Base-by-base conservation (phyloP, 2,797 vertebrate species). In the Scolopax rusticola region DNA sequence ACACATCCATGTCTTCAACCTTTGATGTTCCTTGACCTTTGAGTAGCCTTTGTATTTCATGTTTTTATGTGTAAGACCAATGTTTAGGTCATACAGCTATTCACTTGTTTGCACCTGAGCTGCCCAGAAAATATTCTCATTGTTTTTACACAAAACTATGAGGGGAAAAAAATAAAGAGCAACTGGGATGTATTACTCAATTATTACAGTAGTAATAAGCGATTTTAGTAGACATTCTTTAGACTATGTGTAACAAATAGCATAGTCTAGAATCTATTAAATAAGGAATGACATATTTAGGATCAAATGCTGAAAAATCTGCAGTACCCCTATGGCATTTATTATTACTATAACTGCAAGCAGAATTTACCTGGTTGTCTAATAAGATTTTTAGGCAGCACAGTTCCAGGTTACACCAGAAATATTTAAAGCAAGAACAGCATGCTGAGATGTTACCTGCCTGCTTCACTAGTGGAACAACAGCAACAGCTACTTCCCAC, bases 21-120 rank as follows among this genome's bases (percentile, higher is more conserved):
- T 97, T 93, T 95, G 90, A 96, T 92, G 90, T 94, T 95, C 91
- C 82, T 92, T 97, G 93, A 96, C 95, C 88, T 86, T 77, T 56
- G n/a, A 67, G 64, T 90, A 91, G 84, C 82, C 88, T 91, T 96
- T 48, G 33, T 25, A 90, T 71, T 95, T 92, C 84, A 81, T 21
- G 28, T 89, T 90, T 91, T 4, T 47, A 33, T 45, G 90, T 63
- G 59, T 25, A 87, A 80, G 91, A 86, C 48, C n/a, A 53, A 33
- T 25, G 45, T 61, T 84, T 81, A 87, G 75, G 50, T 79, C 94
- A 96, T 40, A 67, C 9, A 53, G 64, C 82, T 96, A 82, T 43
- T 93, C 84, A 56, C 36, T 94, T 69, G n/a, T 38, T 84, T 81
- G 68, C 51, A 86, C 69, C 90, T 76, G 51, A 96, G 71, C n/a